Evolutionary conservation across 2,888 invertebrate genomes (phyloP), one percentile per base, ranked within the genome.

Genomic region (Agrypnus murinus): DNA sequence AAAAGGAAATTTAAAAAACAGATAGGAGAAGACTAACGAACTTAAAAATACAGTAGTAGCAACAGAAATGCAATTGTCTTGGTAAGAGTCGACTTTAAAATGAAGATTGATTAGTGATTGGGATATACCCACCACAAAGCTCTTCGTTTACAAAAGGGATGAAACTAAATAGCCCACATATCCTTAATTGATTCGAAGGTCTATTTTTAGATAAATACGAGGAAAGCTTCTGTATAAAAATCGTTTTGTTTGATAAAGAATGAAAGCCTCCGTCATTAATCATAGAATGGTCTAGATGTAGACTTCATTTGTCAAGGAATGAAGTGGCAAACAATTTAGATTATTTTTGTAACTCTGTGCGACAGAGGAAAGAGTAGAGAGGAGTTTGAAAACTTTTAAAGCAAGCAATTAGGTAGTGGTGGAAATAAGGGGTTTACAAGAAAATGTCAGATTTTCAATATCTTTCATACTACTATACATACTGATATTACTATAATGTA

Each of bases 281-380:
- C 78, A 79, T 75, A 55, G 73, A 71, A 72, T 74, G 71, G 72
- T 69, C 72, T 63, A 60, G 76, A 76, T 77, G 79, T 77, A 78
- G 75, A 74, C 75, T 78, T 78, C 78, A 79, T 79, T 79, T 79
- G 78, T 78, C 79, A 79, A 75, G 77, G 75, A 77, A 77, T 78
- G 75, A 78, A 76, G 77, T 77, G 74, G 77, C 77, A 78, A 78
- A 79, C 79, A 78, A 77, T 79, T 79, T 78, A 77, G 76, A 78
- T 79, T 78, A 79, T 79, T 79, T 79, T 79, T 78, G 77, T 77
- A 69, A 71, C 69, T 57, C 65, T 60, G 67, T 69, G 75, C 73
- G 77, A 77, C 74, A 77, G 77, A 78, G 77, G 5, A 25, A 25
- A 76, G 75, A 25, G 63, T 74, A 70, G 77, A 78, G 77, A 77